phyloP scores from a whole-genome alignment of 2,797 vertebrate species.

The Enteromius mattozi region DNA sequence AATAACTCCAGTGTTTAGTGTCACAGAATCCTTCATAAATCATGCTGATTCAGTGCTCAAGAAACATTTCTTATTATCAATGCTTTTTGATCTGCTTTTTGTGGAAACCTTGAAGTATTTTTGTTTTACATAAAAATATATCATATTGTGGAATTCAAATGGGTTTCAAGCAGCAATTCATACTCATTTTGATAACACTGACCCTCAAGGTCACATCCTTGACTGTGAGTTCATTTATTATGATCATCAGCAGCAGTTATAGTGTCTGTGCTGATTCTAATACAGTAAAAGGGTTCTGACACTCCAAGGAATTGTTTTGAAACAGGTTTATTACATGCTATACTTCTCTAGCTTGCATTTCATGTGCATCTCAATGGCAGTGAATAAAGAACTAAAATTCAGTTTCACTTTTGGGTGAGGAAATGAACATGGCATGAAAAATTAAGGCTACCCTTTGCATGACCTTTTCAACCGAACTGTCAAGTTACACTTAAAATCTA shows the following conservation, averaged over 20 bases:
- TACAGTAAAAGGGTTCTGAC: background rate
- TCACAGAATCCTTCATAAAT: background rate
- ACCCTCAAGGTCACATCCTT: background rate
- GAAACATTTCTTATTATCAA: background rate
- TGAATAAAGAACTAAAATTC: background rate
- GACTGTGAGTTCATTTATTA: background rate
- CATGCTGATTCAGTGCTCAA: background rate
- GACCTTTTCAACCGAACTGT: background rate
- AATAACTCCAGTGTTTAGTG: background rate
- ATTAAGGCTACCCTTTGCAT: background rate
- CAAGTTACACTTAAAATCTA: constrained; percentile 1
- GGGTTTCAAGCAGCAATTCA: background rate
- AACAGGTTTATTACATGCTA: background rate
- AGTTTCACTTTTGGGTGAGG: background rate
- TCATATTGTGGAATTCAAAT: background rate
- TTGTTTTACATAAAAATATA: background rate
- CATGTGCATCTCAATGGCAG: background rate
- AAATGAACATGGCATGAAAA: background rate
- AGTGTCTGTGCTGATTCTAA: background rate
- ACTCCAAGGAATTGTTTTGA: background rate
- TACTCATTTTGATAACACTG: background rate
- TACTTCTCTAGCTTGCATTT: constrained; percentile 7
- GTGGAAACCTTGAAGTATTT: background rate
- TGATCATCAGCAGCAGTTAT: background rate
- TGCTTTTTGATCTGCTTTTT: background rate